Conservation (phyloP, 2,113 vertebrate species). For the Epinephelus moara region DNA sequence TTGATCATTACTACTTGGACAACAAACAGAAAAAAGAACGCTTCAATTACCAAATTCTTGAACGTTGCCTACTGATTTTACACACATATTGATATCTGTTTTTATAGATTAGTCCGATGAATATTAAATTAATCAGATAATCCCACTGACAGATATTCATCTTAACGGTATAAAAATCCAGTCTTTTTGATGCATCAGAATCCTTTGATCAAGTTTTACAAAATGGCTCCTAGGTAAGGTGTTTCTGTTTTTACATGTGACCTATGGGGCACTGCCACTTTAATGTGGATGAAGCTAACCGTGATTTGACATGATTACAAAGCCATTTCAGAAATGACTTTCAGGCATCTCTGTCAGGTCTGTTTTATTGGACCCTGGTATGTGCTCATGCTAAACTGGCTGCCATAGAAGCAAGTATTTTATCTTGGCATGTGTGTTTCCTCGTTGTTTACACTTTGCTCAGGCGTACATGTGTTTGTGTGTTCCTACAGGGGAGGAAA, state of each 20-base stretch:
- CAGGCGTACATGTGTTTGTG: conserved; percentile 11
- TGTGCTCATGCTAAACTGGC: conserved; percentile 6
- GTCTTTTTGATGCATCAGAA: neutral
- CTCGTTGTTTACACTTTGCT: conserved; percentile 1
- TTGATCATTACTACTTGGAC: too few species aligned
- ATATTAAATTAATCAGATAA: neutral
- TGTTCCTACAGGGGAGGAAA: conserved; percentile 65
- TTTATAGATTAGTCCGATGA: neutral
- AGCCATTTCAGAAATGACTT: conserved; percentile 68
- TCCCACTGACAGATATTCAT: neutral
- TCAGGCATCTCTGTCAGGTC: conserved; percentile 42
- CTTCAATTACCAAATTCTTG: too few species aligned
- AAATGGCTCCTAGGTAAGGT: neutral
- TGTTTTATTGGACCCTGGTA: neutral
- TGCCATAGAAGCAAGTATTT: neutral
- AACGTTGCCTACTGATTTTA: too few species aligned
- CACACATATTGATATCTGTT: too few species aligned
- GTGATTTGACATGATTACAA: conserved; percentile 68
- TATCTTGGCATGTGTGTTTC: neutral
- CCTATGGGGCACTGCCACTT: conserved; percentile 39
- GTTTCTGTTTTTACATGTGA: conserved; percentile 37
- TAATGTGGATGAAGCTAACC: conserved; percentile 42
- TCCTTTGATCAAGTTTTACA: neutral
- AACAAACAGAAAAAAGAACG: too few species aligned
- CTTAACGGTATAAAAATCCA: neutral